A percentile compares a stretch with the other conserved stretches of the same genome.
Evolutionary conservation across 2,113 vertebrate genomes (phyloP).

Genomic region (Rhinogobius similis): DNA sequence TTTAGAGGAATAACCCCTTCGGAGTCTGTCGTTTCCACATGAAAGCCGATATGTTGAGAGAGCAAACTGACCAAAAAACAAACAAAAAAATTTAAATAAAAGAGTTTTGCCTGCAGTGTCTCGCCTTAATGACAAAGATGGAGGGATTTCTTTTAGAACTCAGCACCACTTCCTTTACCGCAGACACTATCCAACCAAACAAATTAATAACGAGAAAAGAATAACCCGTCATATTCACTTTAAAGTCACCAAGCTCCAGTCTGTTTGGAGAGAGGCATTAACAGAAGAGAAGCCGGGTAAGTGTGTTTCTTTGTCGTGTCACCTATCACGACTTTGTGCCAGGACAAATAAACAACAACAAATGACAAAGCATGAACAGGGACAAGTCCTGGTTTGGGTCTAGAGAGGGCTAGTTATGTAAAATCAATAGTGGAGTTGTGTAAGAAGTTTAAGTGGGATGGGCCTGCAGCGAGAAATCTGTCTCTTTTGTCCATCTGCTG

Average conservation of each 20-base stretch:
- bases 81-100: too few relatives aligned
- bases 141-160: too few relatives aligned
- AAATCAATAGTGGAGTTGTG: conserved; percentile 61
- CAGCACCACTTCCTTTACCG: too few relatives aligned
- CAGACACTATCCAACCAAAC: too few relatives aligned
- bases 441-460: conserved; percentile 71
- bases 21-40: too few relatives aligned
- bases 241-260: not conserved
- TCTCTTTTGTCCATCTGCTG: conserved; percentile 70
- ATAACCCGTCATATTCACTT: too few relatives aligned
- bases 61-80: too few relatives aligned
- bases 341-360: conserved; percentile 37
- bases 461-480: conserved; percentile 71
- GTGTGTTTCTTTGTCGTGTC: conserved; percentile 3
- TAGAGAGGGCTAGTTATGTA: conserved; percentile 55
- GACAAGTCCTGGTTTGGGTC: conserved; percentile 17
- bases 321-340: conserved; percentile 21
- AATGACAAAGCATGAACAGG: conserved; percentile 42
- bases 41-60: too few relatives aligned
- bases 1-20: too few relatives aligned
- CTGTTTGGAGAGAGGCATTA: not conserved
- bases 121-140: too few relatives aligned
- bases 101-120: too few relatives aligned
- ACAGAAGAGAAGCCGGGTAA: conserved; percentile 8
- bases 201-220: too few relatives aligned